Evolutionary conservation across 2,888 invertebrate genomes (phyloP).

Genomic region (Ischnura elegans): DNA sequence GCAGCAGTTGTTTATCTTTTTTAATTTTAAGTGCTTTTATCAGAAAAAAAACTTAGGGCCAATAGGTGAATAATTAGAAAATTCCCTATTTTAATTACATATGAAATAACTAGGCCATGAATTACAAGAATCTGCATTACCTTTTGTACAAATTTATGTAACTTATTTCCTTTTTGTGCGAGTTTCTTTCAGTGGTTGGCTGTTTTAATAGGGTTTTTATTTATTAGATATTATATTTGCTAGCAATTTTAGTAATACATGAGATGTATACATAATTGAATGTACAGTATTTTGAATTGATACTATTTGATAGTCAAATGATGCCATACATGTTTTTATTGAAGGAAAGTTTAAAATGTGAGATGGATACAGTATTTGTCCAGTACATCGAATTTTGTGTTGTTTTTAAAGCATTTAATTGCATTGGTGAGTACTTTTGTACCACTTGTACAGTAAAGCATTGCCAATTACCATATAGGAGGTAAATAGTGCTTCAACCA

Average conservation of each 20-base stretch:
- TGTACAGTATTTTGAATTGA: conserved; percentile 59
- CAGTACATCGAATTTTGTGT: neutral
- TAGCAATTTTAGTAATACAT: neutral
- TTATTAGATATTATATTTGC: neutral
- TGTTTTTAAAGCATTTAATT: conserved; percentile 39
- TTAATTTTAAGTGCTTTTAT: neutral
- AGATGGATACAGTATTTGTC: conserved; percentile 7
- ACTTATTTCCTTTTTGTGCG: conserved; percentile 10
- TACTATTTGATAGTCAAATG: conserved; percentile 49
- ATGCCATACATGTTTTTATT: conserved; percentile 21
- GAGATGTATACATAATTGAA: neutral
- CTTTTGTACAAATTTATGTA: neutral
- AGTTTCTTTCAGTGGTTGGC: neutral
- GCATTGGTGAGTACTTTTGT: conserved; percentile 29
- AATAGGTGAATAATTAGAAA: neutral
- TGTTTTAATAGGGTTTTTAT: conserved; percentile 20
- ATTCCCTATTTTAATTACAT: neutral
- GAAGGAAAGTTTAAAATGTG: conserved; percentile 11
- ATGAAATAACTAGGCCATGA: neutral
- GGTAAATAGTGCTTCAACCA: conserved; percentile 7
- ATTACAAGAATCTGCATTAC: neutral
- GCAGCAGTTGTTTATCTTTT: conserved; percentile 12
- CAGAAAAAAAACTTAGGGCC: neutral
- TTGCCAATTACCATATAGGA: conserved; percentile 33
- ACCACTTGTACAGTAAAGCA: conserved; percentile 54